Base-by-base conservation (phyloP, 2,113 vertebrate genomes). In the Aspiorhynchus laticeps region DNA sequence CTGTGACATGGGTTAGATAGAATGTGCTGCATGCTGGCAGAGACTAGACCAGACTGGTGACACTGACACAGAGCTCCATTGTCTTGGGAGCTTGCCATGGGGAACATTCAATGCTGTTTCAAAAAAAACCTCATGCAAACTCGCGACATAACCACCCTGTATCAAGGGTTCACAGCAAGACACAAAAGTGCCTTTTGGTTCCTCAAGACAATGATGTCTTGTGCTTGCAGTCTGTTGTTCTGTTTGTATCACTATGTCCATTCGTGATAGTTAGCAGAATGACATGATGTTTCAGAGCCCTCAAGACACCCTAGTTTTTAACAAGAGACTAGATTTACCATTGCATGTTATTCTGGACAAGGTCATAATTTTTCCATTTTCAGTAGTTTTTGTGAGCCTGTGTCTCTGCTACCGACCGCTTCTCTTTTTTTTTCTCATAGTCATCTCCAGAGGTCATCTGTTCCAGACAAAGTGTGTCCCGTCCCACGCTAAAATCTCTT, bases 161-260 rank as follows among this genome's bases (percentile, higher is more conserved):
- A 67, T 36, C 63, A 79, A 85, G 91, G 91, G 91, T 92, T 92
- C 89, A 90, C 88, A 87, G 89, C 87, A 67, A 71, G 88, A 74
- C 87, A 96, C 94, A 95, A 94, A 93, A 92, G 93, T 92, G 91
- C 89, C 94, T 92, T 93, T 95, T 61, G 85, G 91, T 86, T 93
- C 82, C 85, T 77, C 89, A 89, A 92, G 88, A 84, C 75, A 9
- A 77, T 91, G 94, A 93, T 94, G 93, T 85, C 83, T 87, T 87
- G 83, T 85, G 80, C 94, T 94, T 92, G 92, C 43, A 77, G 73
- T 78, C 69, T 81, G 86, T 83, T 89, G 78, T 59, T 87, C 78
- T 90, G 93, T 93, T 92, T 90, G 92, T 90, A 91, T 93, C 91
- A 91, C 92, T 87, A 90, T 88, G 89, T 89, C 90, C 85, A 90